Base-by-base conservation (phyloP, 2,888 invertebrate genomes). In the Metallyticus violacea region DNA sequence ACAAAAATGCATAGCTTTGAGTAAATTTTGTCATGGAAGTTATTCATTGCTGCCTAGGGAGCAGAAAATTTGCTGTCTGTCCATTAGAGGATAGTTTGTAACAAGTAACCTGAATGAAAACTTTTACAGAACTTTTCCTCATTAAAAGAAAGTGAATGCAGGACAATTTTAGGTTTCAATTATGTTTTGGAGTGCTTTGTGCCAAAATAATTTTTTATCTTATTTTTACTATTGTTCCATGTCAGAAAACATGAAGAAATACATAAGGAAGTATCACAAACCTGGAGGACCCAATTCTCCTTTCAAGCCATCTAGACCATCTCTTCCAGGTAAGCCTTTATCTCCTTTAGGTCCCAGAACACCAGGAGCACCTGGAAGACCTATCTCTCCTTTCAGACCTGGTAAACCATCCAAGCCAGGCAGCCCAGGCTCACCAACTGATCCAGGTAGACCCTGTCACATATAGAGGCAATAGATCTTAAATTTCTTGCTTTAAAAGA, bases 361-460 rank as follows among this genome's bases (percentile, higher is more conserved):
- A 25, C 90, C 91, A 22, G 89, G 88, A 28, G 85, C 77, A 28
- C 90, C 90, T 26, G 89, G 79, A 22, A 88, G 86, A 15, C 91
- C 91, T 79, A 88, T 85, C 77, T 88, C 89, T 85, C 90, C 90
- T 25, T 89, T 88, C 7, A 85, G 25, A 26, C 90, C 90, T 15
- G 89, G 88, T 30, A 87, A n/a, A n/a, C 95, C 95, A 89, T 94
- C 93, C 29, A 93, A 89, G 62, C 96, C 95, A 84, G 94, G 94
- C 85, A 91, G 88, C 7, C 95, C 95, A 77, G 95, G 94, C 88
- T 90, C 90, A 29, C 95, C 95, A 78, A 90, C 89, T 87, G 91
- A 90, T 82, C 96, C 96, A 40, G 40, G 81, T 77, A 30, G 85
- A 27, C 87, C 87, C 87, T 87, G 29, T 7, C 22, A 62, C 40